Evolutionary conservation across 92 coral and sea anemone genomes (phyloP), one percentile per base, ranked within the genome.

Genomic region (Pocillopora grandis): DNA sequence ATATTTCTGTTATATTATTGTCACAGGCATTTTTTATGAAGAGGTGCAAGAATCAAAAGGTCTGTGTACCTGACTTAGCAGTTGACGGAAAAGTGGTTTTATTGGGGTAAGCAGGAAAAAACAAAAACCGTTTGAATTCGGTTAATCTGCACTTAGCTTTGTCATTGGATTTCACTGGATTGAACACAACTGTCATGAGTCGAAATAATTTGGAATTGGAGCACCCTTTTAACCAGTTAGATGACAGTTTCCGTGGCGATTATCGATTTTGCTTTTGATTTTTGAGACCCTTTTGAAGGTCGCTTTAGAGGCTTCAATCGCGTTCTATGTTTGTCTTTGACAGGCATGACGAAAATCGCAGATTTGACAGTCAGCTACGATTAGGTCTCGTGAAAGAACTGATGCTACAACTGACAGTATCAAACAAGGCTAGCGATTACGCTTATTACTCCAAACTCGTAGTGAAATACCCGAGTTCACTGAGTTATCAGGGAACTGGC

Each of bases 381-480:
- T 89, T 91, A 59, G 94, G 97, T 16, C 67, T 91, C 31, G 89
- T 88, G 9, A 89, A 87, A n/a, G 86, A 91, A 59, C 82, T 93
- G 88, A 75, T 83, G 75, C 85, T 91, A 33, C 72, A 86, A 31
- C 76, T 93, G 17, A 84, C 87, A 9, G 94, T 93, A 18, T 88
- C 81, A 14, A 93, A 93, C 88, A 91, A 86, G 76, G 94, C 90
- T 7, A 86, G 76, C n/a, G 97, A 93, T 84, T 88, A 87, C 62
- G 97, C 94, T 65, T 93, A 93, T 87, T 91, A 93, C 66, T 87
- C 90, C 63, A 91, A 86, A 79, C 86, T 93, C 61, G 10, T 81
- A n/a, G 84, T 93, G 68, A 80, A 88, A 9, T 93, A 86, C 66
- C 97, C 97, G 19, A 78, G 91, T 63, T 82, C 87, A 42, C 72